Percentiles rank a stretch among this genome's conserved stretches.
Conservation (phyloP, 2,797 vertebrate species). For the Anisognathus igniventris region DNA sequence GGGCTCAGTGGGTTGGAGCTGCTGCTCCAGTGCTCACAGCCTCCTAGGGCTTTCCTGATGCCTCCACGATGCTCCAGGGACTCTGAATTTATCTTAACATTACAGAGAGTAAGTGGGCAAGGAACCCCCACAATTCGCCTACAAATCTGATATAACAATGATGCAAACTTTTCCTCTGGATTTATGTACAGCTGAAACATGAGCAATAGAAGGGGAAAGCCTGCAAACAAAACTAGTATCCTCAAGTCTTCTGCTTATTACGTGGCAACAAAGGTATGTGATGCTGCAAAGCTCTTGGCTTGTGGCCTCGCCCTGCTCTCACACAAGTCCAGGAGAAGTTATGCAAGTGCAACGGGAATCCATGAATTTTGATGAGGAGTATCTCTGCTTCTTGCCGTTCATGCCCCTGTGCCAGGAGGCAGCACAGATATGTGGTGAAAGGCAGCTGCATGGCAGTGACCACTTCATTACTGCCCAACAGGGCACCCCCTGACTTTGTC, state of each 20-base stretch:
- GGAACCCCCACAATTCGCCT: background rate
- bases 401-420: background rate
- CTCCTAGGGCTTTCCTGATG: background rate
- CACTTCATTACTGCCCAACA: background rate
- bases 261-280: background rate
- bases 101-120: background rate
- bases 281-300: conserved; percentile 19
- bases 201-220: background rate
- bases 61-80: background rate
- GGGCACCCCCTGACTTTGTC: background rate
- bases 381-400: background rate
- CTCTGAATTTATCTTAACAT: background rate
- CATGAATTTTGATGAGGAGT: background rate
- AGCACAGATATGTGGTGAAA: background rate
- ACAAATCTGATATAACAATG: background rate
- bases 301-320: background rate
- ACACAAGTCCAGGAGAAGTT: background rate
- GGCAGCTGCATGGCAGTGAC: background rate
- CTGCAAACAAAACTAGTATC: background rate
- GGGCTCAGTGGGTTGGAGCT: background rate
- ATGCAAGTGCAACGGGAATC: background rate
- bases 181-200: background rate
- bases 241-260: background rate
- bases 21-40: accelerated
- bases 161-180: background rate